Percentiles rank a stretch among this genome's conserved stretches.
phyloP scores from a whole-genome alignment of 1,140 invertebrate genomes.

The Pseudoatta argentina region DNA sequence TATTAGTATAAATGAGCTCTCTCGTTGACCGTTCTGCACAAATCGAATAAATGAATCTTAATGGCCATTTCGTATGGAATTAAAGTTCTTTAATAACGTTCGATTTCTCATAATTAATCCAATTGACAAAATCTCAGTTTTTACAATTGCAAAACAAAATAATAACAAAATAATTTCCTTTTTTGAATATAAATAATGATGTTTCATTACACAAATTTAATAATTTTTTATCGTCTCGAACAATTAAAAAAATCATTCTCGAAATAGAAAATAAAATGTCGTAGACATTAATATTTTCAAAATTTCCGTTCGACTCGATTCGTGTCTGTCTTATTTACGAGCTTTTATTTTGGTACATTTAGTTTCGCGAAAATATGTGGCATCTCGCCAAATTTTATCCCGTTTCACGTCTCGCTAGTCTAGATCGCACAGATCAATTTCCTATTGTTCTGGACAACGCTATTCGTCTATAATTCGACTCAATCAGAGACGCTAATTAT shows the following conservation, averaged over 20 bases:
- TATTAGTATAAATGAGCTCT: background rate
- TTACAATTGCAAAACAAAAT: background rate
- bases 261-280: background rate
- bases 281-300: too few species aligned
- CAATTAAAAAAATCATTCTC: background rate
- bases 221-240: too few species aligned
- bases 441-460: background rate
- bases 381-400: constrained; percentile 20
- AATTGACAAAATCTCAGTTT: background rate
- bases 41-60: background rate
- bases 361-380: constrained; percentile 24
- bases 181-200: background rate
- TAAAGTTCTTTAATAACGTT: background rate
- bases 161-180: background rate
- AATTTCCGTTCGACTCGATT: background rate
- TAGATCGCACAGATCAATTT: constrained; percentile 57
- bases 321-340: constrained; percentile 25
- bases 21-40: background rate
- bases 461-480: background rate
- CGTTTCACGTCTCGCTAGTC: constrained; percentile 16
- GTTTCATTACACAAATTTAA: background rate
- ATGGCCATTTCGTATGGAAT: background rate
- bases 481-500: constrained; percentile 52
- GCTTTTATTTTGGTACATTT: constrained; percentile 20
- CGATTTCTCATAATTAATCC: background rate